These are phyloP conservation scores for Tychaedon coryphoeus DNA, from an alignment of 2,113 vertebrate genomes.

Conservation along the genomic window DNA sequence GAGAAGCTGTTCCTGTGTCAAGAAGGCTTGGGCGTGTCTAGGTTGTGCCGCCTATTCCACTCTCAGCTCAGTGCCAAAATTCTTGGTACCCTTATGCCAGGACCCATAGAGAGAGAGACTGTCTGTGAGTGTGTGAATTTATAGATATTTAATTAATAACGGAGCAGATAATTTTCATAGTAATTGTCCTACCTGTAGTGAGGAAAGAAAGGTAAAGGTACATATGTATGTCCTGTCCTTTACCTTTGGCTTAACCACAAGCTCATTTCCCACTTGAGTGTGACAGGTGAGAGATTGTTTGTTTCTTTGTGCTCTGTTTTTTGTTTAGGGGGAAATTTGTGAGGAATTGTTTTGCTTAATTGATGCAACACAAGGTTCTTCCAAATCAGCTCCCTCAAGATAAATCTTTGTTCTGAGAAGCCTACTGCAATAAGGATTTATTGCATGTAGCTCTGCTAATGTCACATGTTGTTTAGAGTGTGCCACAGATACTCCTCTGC, in stretches of 20 bases:
- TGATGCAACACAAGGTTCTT: slow-evolving; percentile 13
- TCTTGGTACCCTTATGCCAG: slow-evolving; percentile 65
- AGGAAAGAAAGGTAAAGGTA: neutral
- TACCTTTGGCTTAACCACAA: neutral
- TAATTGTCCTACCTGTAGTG: neutral
- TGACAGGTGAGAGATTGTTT: neutral
- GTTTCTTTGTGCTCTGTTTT: neutral
- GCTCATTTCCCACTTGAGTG: neutral
- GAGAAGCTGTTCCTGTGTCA: slow-evolving; percentile 78
- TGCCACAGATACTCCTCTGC: slow-evolving; percentile 42
- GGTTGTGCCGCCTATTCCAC: slow-evolving; percentile 62
- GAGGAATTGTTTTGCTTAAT: slow-evolving; percentile 28
- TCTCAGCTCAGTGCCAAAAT: slow-evolving; percentile 52
- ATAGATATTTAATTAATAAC: slow-evolving; percentile 67
- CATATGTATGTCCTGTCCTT: fast-evolving
- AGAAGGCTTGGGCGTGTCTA: slow-evolving; percentile 71
- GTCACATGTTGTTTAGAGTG: neutral
- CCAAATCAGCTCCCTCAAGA: slow-evolving; percentile 33
- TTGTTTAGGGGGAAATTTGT: neutral
- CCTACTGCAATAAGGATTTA: slow-evolving; percentile 2
- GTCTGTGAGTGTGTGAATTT: slow-evolving; percentile 57
- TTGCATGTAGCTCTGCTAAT: neutral
- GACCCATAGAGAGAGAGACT: slow-evolving; percentile 55
- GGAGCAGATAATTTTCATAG: neutral
- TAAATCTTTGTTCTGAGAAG: slow-evolving; percentile 17